Evolutionary conservation across 2,113 vertebrate genomes (phyloP).

Genomic region (Oryzias melastigma): DNA sequence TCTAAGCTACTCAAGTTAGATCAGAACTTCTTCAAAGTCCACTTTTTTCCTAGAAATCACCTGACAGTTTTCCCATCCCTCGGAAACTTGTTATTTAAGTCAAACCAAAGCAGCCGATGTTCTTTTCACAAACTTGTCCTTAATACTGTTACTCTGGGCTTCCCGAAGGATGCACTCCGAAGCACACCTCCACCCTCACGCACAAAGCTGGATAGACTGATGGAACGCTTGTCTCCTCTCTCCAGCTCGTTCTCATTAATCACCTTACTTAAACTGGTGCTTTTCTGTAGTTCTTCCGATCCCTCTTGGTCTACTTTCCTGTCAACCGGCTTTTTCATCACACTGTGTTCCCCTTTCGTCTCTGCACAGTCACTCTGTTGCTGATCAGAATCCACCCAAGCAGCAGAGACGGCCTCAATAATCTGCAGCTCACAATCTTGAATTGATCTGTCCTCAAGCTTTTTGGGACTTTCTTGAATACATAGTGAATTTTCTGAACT

Average conservation of each 20-base stretch:
- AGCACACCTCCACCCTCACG: conserved; percentile 7
- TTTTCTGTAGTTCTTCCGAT: conserved; percentile 13
- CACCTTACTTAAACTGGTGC: conserved; percentile 26
- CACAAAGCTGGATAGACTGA: conserved; percentile 25
- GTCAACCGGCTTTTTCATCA: conserved; percentile 14
- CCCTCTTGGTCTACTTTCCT: conserved; percentile 26
- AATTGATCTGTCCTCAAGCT: conserved; percentile 11
- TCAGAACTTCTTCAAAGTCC: conserved; percentile 16
- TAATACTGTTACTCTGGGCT: conserved; percentile 67
- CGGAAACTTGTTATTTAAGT: conserved; percentile 24
- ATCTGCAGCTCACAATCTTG: conserved; percentile 17
- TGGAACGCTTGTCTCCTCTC: conserved; percentile 8
- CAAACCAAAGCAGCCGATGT: not conserved
- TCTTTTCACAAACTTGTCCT: conserved; percentile 72
- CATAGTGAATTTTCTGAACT: conserved; percentile 1
- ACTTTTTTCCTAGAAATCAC: conserved; percentile 18
- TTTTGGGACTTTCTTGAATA: conserved; percentile 20
- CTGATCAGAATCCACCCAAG: not conserved
- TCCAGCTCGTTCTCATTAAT: conserved; percentile 20
- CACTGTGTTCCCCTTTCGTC: conserved; percentile 6
- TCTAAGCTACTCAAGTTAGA: conserved; percentile 8
- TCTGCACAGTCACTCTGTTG: conserved; percentile 1
- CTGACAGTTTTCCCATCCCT: conserved; percentile 3
- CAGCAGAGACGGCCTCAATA: conserved; percentile 10
- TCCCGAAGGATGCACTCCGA: conserved; percentile 59